A percentile compares a stretch with the other conserved stretches of the same genome.
Evolutionary conservation across 2,797 vertebrate genomes (phyloP).

Genomic region (Cheirogaleus major): DNA sequence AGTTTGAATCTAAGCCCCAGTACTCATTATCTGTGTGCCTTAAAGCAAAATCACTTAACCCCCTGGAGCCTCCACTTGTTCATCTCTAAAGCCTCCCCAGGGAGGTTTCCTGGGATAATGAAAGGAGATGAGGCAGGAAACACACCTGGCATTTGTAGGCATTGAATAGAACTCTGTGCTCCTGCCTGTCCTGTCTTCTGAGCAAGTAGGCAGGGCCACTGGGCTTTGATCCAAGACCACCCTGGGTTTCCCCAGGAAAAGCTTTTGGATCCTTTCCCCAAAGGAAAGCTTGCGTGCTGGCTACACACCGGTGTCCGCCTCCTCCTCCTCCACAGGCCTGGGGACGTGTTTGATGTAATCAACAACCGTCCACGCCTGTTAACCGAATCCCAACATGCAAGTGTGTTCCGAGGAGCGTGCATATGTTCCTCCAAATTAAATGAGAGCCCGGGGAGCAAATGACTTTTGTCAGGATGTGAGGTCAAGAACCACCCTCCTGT

Average conservation of each 20-base stretch:
- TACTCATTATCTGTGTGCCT: not conserved
- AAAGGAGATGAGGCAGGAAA: not conserved
- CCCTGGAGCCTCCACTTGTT: fast-evolving
- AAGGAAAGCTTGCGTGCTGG: not conserved
- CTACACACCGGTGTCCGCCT: fast-evolving
- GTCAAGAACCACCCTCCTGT: not conserved
- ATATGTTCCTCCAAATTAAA: not conserved
- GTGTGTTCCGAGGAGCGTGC: not conserved
- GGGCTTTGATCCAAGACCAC: not conserved
- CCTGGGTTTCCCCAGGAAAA: not conserved
- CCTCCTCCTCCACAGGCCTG: fast-evolving
- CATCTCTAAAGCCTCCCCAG: not conserved
- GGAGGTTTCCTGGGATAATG: not conserved
- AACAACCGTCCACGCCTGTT: not conserved
- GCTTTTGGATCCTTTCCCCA: not conserved
- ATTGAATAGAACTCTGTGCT: fast-evolving
- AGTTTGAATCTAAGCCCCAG: not conserved
- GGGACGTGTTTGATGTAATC: not conserved
- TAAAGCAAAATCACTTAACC: not conserved
- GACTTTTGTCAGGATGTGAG: not conserved
- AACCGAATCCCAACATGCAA: fast-evolving
- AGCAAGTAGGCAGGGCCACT: not conserved
- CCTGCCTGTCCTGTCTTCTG: not conserved
- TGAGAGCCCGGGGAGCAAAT: not conserved
- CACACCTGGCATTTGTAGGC: fast-evolving